Percentiles rank a stretch among this genome's conserved stretches.
Evolutionary conservation across 2,797 vertebrate genomes (phyloP).

Genomic region (Acrossocheilus wenchowensis): DNA sequence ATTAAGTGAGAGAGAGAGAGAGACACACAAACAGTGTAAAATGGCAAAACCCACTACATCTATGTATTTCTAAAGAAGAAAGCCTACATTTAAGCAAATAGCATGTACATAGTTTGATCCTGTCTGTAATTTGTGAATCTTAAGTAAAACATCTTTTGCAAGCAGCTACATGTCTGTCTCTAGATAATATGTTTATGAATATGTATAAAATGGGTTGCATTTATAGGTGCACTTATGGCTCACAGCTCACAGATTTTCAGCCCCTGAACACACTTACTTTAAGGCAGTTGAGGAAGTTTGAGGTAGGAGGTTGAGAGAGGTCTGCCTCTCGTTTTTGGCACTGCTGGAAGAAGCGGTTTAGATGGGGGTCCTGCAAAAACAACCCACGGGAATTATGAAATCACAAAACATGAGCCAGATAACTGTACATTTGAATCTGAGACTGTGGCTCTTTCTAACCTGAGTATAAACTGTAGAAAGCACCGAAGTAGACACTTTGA

Average conservation of each 20-base stretch:
- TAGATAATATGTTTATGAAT: not conserved
- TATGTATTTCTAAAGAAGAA: not conserved
- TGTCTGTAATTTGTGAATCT: not conserved
- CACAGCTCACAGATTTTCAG: not conserved
- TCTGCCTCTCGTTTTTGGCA: conserved; percentile 95
- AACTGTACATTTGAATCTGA: not conserved
- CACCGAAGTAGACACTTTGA: conserved; percentile 90
- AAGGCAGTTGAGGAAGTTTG: conserved; percentile 88
- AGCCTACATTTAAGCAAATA: not conserved
- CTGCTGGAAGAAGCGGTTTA: conserved; percentile 94
- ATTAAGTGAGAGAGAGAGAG: not conserved
- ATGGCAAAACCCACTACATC: not conserved
- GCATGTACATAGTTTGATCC: not conserved
- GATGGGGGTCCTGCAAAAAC: conserved; percentile 86
- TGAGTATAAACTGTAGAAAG: conserved; percentile 97
- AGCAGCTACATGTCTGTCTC: not conserved
- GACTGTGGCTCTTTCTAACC: conserved; percentile 71
- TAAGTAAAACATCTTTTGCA: no score
- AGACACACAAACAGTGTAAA: not conserved
- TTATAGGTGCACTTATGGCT: not conserved
- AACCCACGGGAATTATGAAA: not conserved
- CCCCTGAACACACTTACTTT: conserved; percentile 81
- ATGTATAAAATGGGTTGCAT: not conserved
- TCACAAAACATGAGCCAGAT: not conserved
- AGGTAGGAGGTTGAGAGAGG: conserved; percentile 89